These are phyloP conservation scores for Pempheris klunzingeri DNA, from an alignment of 2,797 vertebrate genomes.

Conservation along the genomic window DNA sequence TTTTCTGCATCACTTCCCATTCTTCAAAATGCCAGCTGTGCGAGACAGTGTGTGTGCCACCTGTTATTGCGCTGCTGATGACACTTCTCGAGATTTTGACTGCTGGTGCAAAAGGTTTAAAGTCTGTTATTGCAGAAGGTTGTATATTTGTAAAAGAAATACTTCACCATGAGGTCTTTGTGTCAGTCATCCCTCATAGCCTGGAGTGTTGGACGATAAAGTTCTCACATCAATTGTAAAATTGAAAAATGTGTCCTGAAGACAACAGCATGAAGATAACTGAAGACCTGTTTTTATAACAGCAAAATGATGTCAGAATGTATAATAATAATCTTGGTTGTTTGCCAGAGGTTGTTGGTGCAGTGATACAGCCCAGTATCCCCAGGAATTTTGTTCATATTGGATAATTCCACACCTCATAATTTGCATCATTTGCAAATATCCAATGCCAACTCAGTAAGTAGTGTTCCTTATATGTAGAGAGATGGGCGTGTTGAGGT, in stretches of 20 bases:
- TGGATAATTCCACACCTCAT: too few relatives aligned
- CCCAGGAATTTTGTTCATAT: neutral
- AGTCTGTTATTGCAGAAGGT: conserved; percentile 34
- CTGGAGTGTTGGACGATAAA: conserved; percentile 38
- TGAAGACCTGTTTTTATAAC: neutral
- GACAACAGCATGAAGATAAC: neutral
- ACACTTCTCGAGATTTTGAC: conserved; percentile 43
- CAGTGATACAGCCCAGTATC: neutral
- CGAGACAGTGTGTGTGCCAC: neutral
- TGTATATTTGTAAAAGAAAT: conserved; percentile 27
- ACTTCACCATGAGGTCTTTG: conserved; percentile 15
- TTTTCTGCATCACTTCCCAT: conserved; percentile 73
- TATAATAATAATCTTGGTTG: neutral
- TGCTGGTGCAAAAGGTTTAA: conserved; percentile 29
- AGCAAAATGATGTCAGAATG: conserved; percentile 1
- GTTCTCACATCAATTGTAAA: neutral
- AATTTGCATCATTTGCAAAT: neutral
- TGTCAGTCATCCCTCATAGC: neutral
- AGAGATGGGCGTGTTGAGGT: neutral
- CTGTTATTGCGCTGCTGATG: conserved; percentile 49
- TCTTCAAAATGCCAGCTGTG: conserved; percentile 48
- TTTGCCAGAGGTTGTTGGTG: neutral
- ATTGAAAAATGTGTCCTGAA: neutral
- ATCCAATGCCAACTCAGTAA: neutral
- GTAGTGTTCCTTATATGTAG: neutral